Conservation (phyloP, 2,888 invertebrate species). For the Lasioglossum malachurum region DNA sequence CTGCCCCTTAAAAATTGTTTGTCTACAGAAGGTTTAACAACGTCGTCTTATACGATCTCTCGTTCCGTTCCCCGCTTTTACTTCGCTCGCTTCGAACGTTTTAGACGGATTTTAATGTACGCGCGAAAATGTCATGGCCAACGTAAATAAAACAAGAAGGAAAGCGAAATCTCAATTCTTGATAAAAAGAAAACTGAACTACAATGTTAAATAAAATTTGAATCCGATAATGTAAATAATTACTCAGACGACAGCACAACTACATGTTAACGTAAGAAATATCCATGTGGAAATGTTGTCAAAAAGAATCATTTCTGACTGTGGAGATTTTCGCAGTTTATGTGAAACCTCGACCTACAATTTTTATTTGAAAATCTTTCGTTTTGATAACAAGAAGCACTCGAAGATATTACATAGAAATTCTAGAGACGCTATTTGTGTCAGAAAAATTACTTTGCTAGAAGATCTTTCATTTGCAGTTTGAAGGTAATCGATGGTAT, state of each 20-base stretch:
- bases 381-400: background rate
- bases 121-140: slow-evolving; percentile 16
- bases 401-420: background rate
- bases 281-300: no score
- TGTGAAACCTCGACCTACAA: background rate
- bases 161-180: background rate
- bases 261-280: no score
- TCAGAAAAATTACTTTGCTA: no score
- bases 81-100: slow-evolving; percentile 56
- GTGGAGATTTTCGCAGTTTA: background rate
- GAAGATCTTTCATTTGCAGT: background rate
- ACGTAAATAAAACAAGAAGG: background rate
- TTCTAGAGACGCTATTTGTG: background rate
- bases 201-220: background rate
- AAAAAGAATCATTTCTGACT: no score
- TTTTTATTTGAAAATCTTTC: background rate
- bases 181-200: background rate
- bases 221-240: no score
- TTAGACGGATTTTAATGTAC: slow-evolving; percentile 64
- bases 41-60: slow-evolving; percentile 64
- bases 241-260: no score
- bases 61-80: slow-evolving; percentile 51
- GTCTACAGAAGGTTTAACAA: slow-evolving; percentile 72
- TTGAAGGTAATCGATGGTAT: background rate
- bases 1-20: slow-evolving; percentile 81